phyloP scores from a whole-genome alignment of 2,797 vertebrate genomes.

The Serranus cabrilla region DNA sequence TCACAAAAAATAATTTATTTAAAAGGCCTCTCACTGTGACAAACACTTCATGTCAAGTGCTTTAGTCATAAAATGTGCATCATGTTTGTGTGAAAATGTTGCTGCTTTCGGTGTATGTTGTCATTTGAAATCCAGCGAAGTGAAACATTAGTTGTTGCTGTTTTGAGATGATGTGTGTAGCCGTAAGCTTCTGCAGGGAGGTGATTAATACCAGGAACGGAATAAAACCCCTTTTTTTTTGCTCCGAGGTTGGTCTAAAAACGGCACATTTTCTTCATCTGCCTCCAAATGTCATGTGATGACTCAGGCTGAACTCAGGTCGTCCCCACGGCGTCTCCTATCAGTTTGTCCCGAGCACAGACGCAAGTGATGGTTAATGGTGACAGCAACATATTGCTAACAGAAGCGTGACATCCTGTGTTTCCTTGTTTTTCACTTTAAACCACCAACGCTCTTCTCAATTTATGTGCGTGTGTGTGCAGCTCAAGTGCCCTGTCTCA shows the following conservation, averaged over 20 bases:
- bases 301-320: conserved; percentile 46
- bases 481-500: conserved; percentile 69
- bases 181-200: conserved; percentile 8
- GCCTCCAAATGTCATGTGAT: conserved; percentile 44
- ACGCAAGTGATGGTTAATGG: conserved; percentile 1
- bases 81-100: conserved; percentile 1
- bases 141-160: conserved; percentile 15
- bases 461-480: neutral
- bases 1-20: neutral
- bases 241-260: conserved; percentile 32
- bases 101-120: neutral
- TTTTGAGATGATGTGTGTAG: conserved; percentile 13
- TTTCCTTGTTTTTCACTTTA: conserved; percentile 47
- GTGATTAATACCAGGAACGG: neutral
- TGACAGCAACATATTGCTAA: conserved; percentile 27
- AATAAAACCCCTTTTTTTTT: conserved; percentile 3
- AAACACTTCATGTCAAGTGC: neutral
- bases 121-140: conserved; percentile 1
- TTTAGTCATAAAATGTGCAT: conserved; percentile 4
- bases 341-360: conserved; percentile 1
- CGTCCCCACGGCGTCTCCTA: conserved; percentile 14
- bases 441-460: conserved; percentile 44
- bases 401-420: conserved; percentile 26
- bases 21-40: neutral
- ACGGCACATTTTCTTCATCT: conserved; percentile 26